These are phyloP conservation scores for Mycteria americana DNA, from an alignment of 2,797 vertebrate species.

Conservation along the genomic window DNA sequence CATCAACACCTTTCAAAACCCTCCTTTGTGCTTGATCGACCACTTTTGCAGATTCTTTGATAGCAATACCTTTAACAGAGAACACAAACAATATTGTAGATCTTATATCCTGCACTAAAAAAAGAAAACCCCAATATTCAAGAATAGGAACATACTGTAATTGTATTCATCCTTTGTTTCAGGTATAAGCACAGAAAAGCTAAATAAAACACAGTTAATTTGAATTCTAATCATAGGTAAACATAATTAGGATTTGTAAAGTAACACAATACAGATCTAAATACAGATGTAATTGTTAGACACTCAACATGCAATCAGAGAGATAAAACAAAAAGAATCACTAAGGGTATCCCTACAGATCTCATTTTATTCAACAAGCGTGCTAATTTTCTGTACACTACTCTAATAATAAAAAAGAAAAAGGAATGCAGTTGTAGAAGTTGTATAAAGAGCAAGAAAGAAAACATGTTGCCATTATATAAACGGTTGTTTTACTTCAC, in stretches of 20 bases:
- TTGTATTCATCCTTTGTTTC: not conserved
- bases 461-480: not conserved
- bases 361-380: not conserved
- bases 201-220: not conserved
- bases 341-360: not conserved
- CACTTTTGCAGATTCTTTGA: conserved; percentile 97
- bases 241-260: not conserved
- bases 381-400: not conserved
- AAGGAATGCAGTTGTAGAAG: not conserved
- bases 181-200: not conserved
- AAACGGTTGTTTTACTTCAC: not conserved
- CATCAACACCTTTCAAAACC: conserved; percentile 98
- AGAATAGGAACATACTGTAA: not conserved
- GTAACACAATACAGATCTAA: not conserved
- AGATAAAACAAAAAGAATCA: not conserved
- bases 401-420: not conserved
- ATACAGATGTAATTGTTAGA: not conserved
- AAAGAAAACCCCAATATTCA: not conserved
- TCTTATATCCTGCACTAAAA: not conserved
- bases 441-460: not conserved
- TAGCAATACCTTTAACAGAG: conserved; percentile 88
- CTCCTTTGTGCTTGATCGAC: conserved; percentile 95
- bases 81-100: not conserved
- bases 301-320: not conserved
- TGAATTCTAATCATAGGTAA: not conserved